phyloP scores from a whole-genome alignment of 2,797 vertebrate species.

The Spondyliosoma cantharus region DNA sequence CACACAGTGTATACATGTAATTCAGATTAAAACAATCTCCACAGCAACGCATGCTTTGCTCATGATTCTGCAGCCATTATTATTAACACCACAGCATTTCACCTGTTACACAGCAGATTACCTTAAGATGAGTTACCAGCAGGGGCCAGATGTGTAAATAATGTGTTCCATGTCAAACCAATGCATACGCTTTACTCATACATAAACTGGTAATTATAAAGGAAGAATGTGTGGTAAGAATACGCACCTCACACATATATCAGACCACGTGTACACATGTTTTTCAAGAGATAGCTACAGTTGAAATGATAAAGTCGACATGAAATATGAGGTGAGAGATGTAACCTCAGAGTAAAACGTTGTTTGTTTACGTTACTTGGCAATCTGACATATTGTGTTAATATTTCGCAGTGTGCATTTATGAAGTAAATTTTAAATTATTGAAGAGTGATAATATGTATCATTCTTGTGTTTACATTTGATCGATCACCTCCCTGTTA shows the following conservation, averaged over 20 bases:
- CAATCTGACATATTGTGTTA: not conserved
- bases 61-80: slow-evolving; percentile 10
- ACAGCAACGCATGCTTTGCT: not conserved
- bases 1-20: not conserved
- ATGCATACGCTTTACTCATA: not conserved
- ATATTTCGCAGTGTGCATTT: not conserved
- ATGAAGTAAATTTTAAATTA: not conserved
- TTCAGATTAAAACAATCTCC: not conserved
- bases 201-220: not conserved
- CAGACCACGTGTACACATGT: not conserved
- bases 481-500: too few relatives aligned
- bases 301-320: not conserved
- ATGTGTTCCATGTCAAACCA: not conserved
- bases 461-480: too few relatives aligned
- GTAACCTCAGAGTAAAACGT: not conserved
- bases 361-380: not conserved
- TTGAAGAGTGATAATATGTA: too few relatives aligned
- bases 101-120: not conserved
- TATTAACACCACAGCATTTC: not conserved
- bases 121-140: not conserved
- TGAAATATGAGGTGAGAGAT: not conserved
- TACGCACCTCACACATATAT: not conserved
- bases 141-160: not conserved
- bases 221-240: not conserved
- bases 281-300: not conserved